Base-by-base conservation (phyloP, 2,113 vertebrate genomes). In the Colistium nudipinnis region DNA sequence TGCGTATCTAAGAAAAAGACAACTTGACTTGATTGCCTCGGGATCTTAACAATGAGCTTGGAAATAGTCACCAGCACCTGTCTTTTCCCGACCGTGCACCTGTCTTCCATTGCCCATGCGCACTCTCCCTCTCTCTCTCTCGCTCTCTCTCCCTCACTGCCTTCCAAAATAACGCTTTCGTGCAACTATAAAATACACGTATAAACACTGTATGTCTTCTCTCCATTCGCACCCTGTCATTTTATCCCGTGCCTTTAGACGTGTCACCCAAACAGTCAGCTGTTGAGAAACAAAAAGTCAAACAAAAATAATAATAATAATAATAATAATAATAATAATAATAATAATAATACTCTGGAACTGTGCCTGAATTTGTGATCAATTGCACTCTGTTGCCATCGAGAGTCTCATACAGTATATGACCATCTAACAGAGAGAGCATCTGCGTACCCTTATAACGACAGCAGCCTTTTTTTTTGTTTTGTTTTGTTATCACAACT, bases 11-110 rank as follows among this genome's bases (percentile, higher is more conserved):
- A 47, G 60, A 62, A 48, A 47, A 17, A 57, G 20, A 77, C 53
- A 65, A 72, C 44, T 64, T 56, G 39, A 87, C 74, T 80, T 70
- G 48, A 78, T 81, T 74, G 77, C 78, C 70, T 59, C 52, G 22
- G 76, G 71, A 86, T 82, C 85, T 72, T 84, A 85, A 87, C 87
- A 93, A 89, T 75, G 82, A 80, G 81, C 91, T 82, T 59, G 63
- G n/a, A 90, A 88, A 91, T 91, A 92, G 87, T 90, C 91, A 78
- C 82, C 73, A 92, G 92, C 95, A 95, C 94, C 95, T 96, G 95
- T 94, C 94, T 94, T 91, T 93, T 90, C 90, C 87, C n/a, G 89
- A 93, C 60, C 63, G 84, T 89, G 93, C 95, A 96, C 95, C 95
- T 96, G 95, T 94, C 94, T 88, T 84, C 72, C 86, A 81, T 78